Conservation (phyloP, 1,140 invertebrate species). For the Bombus fervidus region DNA sequence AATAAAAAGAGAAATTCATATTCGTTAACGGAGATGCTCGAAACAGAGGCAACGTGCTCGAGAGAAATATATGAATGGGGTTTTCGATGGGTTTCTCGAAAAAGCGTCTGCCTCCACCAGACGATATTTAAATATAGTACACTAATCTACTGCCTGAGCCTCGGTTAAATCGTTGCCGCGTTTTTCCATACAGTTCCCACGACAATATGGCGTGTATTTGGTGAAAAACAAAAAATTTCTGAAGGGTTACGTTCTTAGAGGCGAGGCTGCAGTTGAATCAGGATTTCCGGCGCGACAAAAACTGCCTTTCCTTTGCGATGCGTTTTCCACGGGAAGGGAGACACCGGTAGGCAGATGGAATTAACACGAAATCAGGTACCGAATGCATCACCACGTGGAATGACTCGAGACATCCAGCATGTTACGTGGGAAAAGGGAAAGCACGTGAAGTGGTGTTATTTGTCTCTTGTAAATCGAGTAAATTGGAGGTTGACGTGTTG, state of each 20-base stretch:
- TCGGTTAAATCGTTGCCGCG: conserved; percentile 31
- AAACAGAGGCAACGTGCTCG: not conserved
- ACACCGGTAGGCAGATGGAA: conserved; percentile 46
- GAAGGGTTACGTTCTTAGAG: conserved; percentile 61
- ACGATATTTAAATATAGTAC: conserved; percentile 77
- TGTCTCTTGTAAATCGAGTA: conserved; percentile 15
- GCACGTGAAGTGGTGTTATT: not conserved
- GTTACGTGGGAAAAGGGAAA: conserved; percentile 31
- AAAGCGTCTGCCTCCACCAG: conserved; percentile 59
- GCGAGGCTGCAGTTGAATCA: conserved; percentile 53
- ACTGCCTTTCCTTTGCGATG: conserved; percentile 44
- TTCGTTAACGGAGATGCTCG: not conserved
- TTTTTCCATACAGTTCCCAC: conserved; percentile 73
- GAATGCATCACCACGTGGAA: conserved; percentile 3
- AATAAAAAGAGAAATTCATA: conserved; percentile 17
- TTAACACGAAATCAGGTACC: conserved; percentile 61
- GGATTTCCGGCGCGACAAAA: conserved; percentile 67
- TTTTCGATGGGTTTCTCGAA: conserved; percentile 32
- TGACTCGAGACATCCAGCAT: not conserved
- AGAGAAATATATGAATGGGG: not conserved
- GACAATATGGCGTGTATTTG: conserved; percentile 74
- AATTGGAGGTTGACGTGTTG: not conserved
- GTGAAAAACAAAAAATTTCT: conserved; percentile 65
- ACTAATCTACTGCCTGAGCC: conserved; percentile 29
- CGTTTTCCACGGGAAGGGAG: conserved; percentile 42